Evolutionary conservation across 2,113 vertebrate species (phyloP).

Genomic region (Chiloscyllium plagiosum): DNA sequence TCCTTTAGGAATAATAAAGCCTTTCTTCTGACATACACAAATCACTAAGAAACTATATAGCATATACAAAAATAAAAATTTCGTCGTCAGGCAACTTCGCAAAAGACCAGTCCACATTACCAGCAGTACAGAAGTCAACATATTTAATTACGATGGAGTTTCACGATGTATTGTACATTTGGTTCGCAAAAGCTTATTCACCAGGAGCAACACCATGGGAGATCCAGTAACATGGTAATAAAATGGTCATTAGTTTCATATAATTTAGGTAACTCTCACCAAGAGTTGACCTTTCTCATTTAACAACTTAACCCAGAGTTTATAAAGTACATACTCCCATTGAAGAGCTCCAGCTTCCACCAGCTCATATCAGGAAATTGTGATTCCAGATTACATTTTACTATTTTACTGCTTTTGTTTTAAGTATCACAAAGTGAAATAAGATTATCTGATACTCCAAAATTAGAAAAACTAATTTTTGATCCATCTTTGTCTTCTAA

Average conservation of each 20-base stretch:
- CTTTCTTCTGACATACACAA: neutral
- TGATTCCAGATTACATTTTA: neutral
- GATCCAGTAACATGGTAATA: neutral
- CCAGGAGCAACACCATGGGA: neutral
- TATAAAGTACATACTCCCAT: neutral
- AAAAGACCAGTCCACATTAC: neutral
- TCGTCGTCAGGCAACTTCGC: neutral
- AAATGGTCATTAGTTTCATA: neutral
- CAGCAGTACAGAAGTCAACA: neutral
- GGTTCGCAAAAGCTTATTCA: neutral
- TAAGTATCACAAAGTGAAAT: neutral
- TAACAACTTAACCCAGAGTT: neutral
- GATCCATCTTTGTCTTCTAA: neutral
- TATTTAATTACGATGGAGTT: neutral
- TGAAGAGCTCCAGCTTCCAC: neutral
- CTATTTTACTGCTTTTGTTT: neutral
- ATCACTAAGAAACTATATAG: neutral
- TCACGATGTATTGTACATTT: neutral
- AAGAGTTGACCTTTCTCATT: neutral
- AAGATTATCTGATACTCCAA: slow-evolving; percentile 42
- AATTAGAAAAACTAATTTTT: neutral
- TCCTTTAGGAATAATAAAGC: neutral
- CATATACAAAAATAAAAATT: neutral
- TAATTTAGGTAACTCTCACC: neutral
- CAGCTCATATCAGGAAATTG: neutral